These are phyloP conservation scores for Dipodomys spectabilis DNA, from an alignment of 2,113 vertebrate species.

Conservation along the genomic window DNA sequence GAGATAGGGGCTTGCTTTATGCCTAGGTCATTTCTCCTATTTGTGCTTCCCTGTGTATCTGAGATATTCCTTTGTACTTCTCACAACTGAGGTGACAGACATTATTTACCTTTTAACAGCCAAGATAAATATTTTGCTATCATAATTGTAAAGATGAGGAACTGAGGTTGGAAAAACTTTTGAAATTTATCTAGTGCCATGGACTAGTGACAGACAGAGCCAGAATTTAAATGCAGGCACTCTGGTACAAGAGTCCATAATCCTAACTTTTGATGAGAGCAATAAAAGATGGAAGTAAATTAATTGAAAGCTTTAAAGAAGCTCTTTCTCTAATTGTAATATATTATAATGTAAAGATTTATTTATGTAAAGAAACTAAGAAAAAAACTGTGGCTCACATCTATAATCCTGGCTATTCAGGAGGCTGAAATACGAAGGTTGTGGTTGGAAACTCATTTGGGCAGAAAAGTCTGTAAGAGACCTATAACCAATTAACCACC, in stretches of 20 bases:
- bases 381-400: background rate
- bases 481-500: too few relatives aligned
- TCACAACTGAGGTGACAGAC: too few relatives aligned
- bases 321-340: conserved; percentile 2
- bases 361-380: conserved; percentile 51
- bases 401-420: too few relatives aligned
- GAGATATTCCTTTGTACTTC: too few relatives aligned
- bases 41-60: too few relatives aligned
- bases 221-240: background rate
- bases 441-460: too few relatives aligned
- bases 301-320: conserved; percentile 52
- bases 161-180: conserved; percentile 25
- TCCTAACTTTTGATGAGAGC: conserved; percentile 26
- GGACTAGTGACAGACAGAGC: background rate
- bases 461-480: too few relatives aligned
- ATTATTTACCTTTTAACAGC: background rate
- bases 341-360: background rate
- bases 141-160: background rate
- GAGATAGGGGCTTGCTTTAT: too few relatives aligned
- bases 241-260: background rate
- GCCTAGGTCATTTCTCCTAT: too few relatives aligned
- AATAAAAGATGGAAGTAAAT: background rate
- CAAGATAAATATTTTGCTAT: conserved; percentile 21
- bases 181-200: conserved; percentile 22
- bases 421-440: too few relatives aligned